Conservation (phyloP, 2,888 invertebrate genomes). For the Camptogramma bilineatum region DNA sequence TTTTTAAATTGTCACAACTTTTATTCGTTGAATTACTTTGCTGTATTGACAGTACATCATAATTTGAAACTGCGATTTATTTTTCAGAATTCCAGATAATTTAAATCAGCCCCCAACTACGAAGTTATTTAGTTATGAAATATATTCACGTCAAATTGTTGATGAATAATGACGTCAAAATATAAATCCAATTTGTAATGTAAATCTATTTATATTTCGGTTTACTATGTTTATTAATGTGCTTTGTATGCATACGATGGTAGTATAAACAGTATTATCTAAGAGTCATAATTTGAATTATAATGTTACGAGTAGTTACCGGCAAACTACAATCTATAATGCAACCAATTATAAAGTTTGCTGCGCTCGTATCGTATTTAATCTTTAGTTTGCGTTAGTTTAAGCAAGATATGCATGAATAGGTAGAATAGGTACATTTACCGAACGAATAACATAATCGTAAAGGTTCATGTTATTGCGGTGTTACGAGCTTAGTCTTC, state of each 20-base stretch:
- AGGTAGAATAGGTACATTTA: slow-evolving; percentile 56
- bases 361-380: slow-evolving; percentile 28
- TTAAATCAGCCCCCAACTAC: too few species aligned
- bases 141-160: too few species aligned
- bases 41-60: too few species aligned
- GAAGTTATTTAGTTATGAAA: too few species aligned
- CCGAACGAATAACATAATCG: slow-evolving; percentile 59
- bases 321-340: slow-evolving; percentile 38
- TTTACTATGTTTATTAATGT: too few species aligned
- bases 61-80: too few species aligned
- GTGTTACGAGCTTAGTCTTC: slow-evolving; percentile 62
- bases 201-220: too few species aligned
- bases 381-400: slow-evolving; percentile 46
- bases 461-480: slow-evolving; percentile 68
- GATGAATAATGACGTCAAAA: too few species aligned
- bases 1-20: too few species aligned
- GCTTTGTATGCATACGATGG: neutral
- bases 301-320: slow-evolving; percentile 5
- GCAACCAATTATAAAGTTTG: slow-evolving; percentile 21
- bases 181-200: too few species aligned
- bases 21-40: too few species aligned
- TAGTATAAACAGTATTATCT: neutral
- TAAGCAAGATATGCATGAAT: slow-evolving; percentile 53
- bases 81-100: too few species aligned
- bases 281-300: neutral